Conservation (phyloP, 1,140 invertebrate genomes). For the Pteromalus puparum region DNA sequence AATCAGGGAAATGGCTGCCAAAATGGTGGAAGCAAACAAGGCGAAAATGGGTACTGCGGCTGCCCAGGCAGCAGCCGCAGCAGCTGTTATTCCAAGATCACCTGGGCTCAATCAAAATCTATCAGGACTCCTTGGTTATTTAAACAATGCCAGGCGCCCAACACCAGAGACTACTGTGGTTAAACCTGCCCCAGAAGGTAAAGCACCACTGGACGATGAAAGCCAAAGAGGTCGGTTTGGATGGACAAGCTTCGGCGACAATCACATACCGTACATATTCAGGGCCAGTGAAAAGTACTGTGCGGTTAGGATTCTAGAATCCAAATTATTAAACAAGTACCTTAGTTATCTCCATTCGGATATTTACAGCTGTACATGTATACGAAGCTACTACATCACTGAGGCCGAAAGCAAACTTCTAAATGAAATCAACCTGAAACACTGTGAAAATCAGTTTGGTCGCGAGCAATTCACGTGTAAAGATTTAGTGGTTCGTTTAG, state of each 20-base stretch:
- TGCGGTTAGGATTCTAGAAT: constrained; percentile 93
- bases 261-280: constrained; percentile 91
- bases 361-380: constrained; percentile 91
- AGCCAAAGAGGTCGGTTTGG: constrained; percentile 91
- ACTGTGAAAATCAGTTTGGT: constrained; percentile 94
- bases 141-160: constrained; percentile 61
- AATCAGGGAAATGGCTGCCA: constrained; percentile 88
- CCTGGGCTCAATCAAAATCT: constrained; percentile 60
- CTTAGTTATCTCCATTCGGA: constrained; percentile 88
- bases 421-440: constrained; percentile 94
- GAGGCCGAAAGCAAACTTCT: constrained; percentile 91
- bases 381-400: constrained; percentile 95
- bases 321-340: constrained; percentile 90
- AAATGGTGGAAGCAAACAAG: constrained; percentile 90
- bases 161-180: constrained; percentile 51
- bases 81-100: constrained; percentile 38
- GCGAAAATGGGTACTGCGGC: constrained; percentile 79
- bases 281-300: constrained; percentile 90
- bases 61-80: constrained; percentile 69
- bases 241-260: constrained; percentile 90
- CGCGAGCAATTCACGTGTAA: constrained; percentile 91
- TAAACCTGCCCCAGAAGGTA: constrained; percentile 66
- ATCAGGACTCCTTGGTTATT: constrained; percentile 79
- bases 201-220: constrained; percentile 81
- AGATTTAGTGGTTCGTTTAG: constrained; percentile 91